A percentile compares a stretch with the other conserved stretches of the same genome.
Evolutionary conservation across 2,888 invertebrate species (phyloP).

Genomic region (Toxonevra muliebris): DNA sequence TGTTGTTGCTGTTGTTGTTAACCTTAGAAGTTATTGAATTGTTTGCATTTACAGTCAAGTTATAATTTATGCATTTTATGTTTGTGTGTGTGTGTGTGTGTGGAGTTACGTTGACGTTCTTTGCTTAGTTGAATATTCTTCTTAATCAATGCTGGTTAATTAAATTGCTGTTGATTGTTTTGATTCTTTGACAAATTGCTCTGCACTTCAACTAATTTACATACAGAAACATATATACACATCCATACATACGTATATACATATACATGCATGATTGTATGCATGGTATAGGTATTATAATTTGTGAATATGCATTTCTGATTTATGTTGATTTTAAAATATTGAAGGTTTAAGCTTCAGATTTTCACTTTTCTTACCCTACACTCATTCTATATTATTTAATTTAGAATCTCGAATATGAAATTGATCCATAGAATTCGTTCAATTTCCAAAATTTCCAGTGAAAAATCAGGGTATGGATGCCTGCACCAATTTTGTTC

Average conservation of each 20-base stretch:
- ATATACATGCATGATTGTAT: background rate
- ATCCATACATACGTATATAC: background rate
- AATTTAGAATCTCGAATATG: too few relatives aligned
- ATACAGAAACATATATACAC: background rate
- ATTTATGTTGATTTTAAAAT: too few relatives aligned
- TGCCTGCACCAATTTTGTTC: too few relatives aligned
- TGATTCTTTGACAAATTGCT: slow-evolving; percentile 27
- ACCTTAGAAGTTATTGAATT: slow-evolving; percentile 5
- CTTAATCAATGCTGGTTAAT: slow-evolving; percentile 10
- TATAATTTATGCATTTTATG: too few relatives aligned
- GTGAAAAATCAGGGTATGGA: too few relatives aligned
- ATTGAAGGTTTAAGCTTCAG: too few relatives aligned
- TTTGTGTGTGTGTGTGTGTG: too few relatives aligned
- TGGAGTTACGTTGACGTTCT: background rate
- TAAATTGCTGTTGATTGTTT: slow-evolving; percentile 26
- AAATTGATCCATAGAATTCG: too few relatives aligned
- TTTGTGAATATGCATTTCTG: background rate
- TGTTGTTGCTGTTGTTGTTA: slow-evolving; percentile 17
- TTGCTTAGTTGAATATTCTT: background rate
- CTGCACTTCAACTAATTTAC: background rate
- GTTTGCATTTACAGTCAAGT: background rate
- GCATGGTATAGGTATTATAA: background rate
- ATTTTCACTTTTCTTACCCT: too few relatives aligned
- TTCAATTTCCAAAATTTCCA: too few relatives aligned
- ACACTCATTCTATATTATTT: too few relatives aligned